Evolutionary conservation across 2,888 invertebrate genomes (phyloP).

Genomic region (Nebria salina): DNA sequence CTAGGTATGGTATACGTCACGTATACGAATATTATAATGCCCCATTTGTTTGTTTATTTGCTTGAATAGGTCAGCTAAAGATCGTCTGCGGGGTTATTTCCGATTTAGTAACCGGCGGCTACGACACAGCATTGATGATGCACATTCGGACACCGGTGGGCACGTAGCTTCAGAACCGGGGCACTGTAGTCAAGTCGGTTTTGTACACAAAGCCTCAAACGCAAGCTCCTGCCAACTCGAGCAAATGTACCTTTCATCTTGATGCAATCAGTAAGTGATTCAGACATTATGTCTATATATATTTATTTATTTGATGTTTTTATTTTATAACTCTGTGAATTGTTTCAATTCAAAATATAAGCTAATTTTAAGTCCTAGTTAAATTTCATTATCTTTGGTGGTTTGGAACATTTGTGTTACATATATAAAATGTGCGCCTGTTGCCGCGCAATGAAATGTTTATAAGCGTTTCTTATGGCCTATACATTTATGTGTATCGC

Average conservation of each 20-base stretch:
- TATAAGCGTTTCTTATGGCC: no score
- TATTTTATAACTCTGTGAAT: no score
- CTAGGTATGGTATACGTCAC: conserved; percentile 64
- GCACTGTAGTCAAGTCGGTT: conserved; percentile 24
- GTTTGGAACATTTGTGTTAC: no score
- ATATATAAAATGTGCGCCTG: no score
- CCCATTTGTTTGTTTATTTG: not conserved
- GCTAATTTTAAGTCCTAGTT: no score
- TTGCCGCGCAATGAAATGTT: no score
- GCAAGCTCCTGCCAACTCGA: conserved; percentile 28
- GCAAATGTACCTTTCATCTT: conserved; percentile 29
- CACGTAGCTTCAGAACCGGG: conserved; percentile 9
- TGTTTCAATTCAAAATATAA: no score
- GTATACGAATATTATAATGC: not conserved
- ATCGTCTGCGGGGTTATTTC: conserved; percentile 68
- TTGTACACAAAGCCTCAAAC: conserved; percentile 33
- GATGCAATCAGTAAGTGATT: conserved; percentile 44
- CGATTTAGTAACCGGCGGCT: conserved; percentile 63
- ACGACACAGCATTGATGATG: conserved; percentile 61
- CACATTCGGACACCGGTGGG: conserved; percentile 58
- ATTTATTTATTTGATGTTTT: no score
- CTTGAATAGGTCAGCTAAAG: conserved; percentile 65
- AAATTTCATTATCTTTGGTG: no score
- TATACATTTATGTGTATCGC: no score
- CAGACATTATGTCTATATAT: not conserved